Conservation (phyloP, 53 echinoderm and acorn worm genomes). For the Holothuria leucospilota region DNA sequence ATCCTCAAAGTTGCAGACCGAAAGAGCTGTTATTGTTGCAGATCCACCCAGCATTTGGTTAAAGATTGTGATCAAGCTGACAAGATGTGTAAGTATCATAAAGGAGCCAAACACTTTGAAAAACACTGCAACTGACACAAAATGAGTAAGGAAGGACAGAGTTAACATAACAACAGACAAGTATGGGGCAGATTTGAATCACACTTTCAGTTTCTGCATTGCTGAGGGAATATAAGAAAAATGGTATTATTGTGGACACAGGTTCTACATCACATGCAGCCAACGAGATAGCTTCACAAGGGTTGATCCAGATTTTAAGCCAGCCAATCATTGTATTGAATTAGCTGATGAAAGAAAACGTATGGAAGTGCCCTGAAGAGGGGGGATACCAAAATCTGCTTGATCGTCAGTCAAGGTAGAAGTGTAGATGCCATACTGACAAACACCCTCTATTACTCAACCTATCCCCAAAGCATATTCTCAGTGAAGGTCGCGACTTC, state of each 20-base stretch:
- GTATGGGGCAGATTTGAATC: background rate
- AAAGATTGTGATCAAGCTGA: slow-evolving; percentile 14
- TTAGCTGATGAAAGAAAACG: slow-evolving; percentile 28
- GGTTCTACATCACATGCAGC: background rate
- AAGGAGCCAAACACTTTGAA: slow-evolving; percentile 24
- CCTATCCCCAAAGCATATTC: slow-evolving; percentile 51
- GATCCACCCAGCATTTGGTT: background rate
- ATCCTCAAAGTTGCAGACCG: background rate
- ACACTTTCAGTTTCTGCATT: slow-evolving; percentile 13
- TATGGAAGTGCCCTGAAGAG: slow-evolving; percentile 23
- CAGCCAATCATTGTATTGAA: slow-evolving; percentile 32
- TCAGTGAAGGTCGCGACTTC: slow-evolving; percentile 43
- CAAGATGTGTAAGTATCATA: slow-evolving; percentile 24
- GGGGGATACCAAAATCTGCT: slow-evolving; percentile 40
- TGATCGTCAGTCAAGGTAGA: background rate
- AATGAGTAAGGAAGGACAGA: slow-evolving; percentile 1
- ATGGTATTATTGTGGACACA: background rate
- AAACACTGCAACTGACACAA: background rate
- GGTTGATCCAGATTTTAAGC: background rate
- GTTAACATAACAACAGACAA: background rate
- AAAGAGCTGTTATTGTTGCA: background rate
- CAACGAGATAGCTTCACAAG: background rate
- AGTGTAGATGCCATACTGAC: background rate
- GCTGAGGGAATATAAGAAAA: background rate
- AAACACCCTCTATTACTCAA: slow-evolving; percentile 33